Evolutionary conservation across 2,797 vertebrate species (phyloP).

Genomic region (Clarias pachynema): DNA sequence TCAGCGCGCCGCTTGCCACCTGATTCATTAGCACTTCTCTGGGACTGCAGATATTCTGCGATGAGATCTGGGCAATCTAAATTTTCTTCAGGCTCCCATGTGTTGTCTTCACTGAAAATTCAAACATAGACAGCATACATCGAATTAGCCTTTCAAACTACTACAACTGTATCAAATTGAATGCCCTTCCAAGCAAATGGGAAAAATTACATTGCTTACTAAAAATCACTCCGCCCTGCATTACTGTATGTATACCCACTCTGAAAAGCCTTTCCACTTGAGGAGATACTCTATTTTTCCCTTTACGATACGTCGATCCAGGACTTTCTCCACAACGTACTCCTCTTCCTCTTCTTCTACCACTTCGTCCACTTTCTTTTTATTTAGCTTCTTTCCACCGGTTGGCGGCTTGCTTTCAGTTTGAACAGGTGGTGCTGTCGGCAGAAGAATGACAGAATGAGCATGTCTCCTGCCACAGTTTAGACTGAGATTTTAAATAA

Average conservation of each 20-base stretch:
- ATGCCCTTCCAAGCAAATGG: not conserved
- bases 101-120: conserved; percentile 89
- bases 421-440: conserved; percentile 63
- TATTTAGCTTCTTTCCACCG: conserved; percentile 88
- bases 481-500: conserved; percentile 2
- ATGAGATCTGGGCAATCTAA: conserved; percentile 96
- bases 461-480: conserved; percentile 15
- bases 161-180: not conserved
- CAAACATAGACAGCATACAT: not conserved
- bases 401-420: conserved; percentile 83
- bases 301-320: conserved; percentile 93
- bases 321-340: conserved; percentile 96
- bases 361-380: conserved; percentile 93
- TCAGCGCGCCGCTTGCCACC: conserved; percentile 89
- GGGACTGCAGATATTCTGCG: conserved; percentile 93
- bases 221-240: not conserved
- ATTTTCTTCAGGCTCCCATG: conserved; percentile 98
- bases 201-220: not conserved
- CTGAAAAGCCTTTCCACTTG: conserved; percentile 97
- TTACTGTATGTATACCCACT: conserved; percentile 79
- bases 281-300: conserved; percentile 96
- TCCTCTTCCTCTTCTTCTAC: conserved; percentile 94
- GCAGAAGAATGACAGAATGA: conserved; percentile 49
- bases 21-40: conserved; percentile 86
- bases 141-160: not conserved